Evolutionary conservation across 2,888 invertebrate genomes (phyloP), one percentile per base, ranked within the genome.

Genomic region (Lymantria monacha): DNA sequence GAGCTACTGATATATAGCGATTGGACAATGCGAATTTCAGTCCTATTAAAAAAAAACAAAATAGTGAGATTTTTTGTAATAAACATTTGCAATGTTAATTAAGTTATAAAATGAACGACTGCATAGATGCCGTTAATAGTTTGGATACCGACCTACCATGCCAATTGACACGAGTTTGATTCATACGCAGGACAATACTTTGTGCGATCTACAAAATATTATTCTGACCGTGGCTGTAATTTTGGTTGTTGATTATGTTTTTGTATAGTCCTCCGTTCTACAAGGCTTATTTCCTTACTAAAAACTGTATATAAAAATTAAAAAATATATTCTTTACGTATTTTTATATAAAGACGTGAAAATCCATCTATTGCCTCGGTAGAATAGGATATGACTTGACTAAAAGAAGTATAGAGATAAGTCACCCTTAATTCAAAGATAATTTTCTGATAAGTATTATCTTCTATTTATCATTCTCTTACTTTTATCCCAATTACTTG

Each of bases 1-100:
- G 22, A 67, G 65, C 55, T 61, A 62, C 56, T 59, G 60, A 63
- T 65, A 64, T 59, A 61, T 61, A 51, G 62, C 68, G 61, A 55
- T 51, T 50, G 48, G 46, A 62, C 53, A 60, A 55, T 47, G 52
- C 47, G 30, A 45, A 52, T 22, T 61, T 53, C 38, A 48, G 46
- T 30, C 42, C 22, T 55, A 57, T 56, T 63, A 57, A 61, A 59
- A 68, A 49, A 51, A 11, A 33, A 40, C 9, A 8, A 7, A 13
- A n/a, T n/a, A 40, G 13, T 13, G 40, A 13, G 22, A 5, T 5
- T 5, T 22, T 22, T 22, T 22, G 5, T 22, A 22, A 22, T 5
- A 22, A 22, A 22, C 22, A 22, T 5, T 22, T 22, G 22, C 22
- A 22, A 22, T 22, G 2, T 2, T 5, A 22, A 22, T 22, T 22